These are phyloP conservation scores for Apostichopus parvimensis DNA, from an alignment of 35 echinoderm and acorn worm genomes.

Conservation along the genomic window DNA sequence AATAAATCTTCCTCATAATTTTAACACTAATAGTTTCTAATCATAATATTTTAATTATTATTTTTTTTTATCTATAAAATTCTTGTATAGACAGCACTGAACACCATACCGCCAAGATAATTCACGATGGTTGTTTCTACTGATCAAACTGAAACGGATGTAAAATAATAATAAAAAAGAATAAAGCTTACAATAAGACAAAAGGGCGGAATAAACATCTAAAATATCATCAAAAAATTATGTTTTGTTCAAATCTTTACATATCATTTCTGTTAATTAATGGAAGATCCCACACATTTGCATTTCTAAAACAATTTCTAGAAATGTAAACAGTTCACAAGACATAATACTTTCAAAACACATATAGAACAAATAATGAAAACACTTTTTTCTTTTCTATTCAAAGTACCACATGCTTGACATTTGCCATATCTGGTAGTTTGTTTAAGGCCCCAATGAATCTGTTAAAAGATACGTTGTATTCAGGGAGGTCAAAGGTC, in stretches of 20 bases:
- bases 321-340: neutral
- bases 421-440: neutral
- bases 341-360: neutral
- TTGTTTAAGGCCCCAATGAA: constrained; percentile 1
- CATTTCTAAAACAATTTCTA: constrained; percentile 6
- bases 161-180: no score
- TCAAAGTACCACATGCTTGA: neutral
- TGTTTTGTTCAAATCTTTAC: neutral
- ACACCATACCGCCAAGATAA: no score
- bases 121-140: no score
- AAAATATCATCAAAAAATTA: neutral
- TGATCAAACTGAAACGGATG: no score
- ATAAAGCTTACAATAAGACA: neutral
- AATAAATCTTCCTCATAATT: no score
- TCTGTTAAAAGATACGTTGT: neutral
- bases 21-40: no score
- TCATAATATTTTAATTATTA: no score
- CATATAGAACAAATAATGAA: neutral
- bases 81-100: no score
- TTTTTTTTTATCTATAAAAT: no score
- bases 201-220: neutral
- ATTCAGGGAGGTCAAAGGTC: neutral
- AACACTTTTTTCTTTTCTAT: neutral
- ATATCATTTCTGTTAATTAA: neutral
- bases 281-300: neutral